Base-by-base conservation (phyloP, 2,797 vertebrate genomes). In the Girardinus metallicus region DNA sequence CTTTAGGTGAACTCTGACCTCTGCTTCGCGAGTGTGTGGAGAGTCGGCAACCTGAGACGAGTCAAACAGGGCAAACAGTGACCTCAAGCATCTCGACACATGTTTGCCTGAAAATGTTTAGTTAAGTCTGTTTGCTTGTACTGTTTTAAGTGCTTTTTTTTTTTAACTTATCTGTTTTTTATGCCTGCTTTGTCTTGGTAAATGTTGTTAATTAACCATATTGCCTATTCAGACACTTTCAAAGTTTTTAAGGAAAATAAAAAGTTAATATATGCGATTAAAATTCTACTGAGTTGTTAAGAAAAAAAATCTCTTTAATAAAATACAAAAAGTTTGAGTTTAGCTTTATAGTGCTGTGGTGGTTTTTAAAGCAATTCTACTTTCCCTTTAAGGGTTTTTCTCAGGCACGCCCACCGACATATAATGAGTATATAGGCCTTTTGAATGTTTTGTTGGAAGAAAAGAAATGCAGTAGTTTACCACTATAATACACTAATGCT, bases 1-100 rank as follows among this genome's bases (percentile, higher is more conserved):
- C 95, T 98, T 99, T 78, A 99, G 94, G 76, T 99, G 99, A 73
- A 97, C 96, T 85, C 97, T 97, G 85, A 99, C 91, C 91, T 99
- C 98, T 0, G 98, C 97, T 91, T 99, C 99, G 0, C 98, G 96
- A 0, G 97, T 98, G 79, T 99, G 97, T 1, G 98, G 98, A 0
- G 98, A 98, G 74, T 98, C 97, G 0, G 97, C 97, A 80, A 99
- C 95, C 94, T 95, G 78, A 1, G 15, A 13, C n/a, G n/a, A 0
- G n/a, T 39, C 23, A 41, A 29, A 60, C 44, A 57, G 9, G 15
- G 41, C 15, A 43, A 49, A 18, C 12, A 15, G 0, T 34, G 43
- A 18, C 39, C 55, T 16, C 11, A 5, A 2, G 3, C 62, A 0
- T 43, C 62, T 15, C 36, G 26, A 51, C 46, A 21, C n/a, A 51